Conservation (phyloP, 2,888 invertebrate genomes). For the Sinodicranocentrus sp. region DNA sequence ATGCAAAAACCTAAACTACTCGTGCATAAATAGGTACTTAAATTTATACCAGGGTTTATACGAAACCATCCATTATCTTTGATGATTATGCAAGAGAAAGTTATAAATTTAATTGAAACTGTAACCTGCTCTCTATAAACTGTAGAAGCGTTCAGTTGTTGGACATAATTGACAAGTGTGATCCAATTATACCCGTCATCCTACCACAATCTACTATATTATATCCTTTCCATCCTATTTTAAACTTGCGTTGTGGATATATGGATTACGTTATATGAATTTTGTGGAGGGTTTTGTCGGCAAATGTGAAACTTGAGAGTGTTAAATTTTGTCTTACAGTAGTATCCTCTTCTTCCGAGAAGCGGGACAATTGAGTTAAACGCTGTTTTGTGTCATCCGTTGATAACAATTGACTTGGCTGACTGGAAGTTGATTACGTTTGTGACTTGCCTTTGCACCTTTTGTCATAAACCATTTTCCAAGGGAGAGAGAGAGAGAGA, state of each 20-base stretch:
- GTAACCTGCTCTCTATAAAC: constrained; percentile 38
- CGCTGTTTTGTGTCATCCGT: constrained; percentile 14
- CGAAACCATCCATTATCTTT: neutral
- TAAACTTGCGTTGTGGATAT: no score
- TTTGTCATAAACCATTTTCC: constrained; percentile 50
- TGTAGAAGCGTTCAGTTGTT: constrained; percentile 21
- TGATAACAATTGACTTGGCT: constrained; percentile 30
- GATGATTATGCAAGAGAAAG: neutral
- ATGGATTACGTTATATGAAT: neutral
- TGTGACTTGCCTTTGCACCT: constrained; percentile 45
- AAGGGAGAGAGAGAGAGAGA: constrained; percentile 10
- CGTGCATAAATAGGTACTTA: no score
- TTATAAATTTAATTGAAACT: constrained; percentile 52
- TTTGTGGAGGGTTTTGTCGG: constrained; percentile 5
- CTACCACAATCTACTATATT: no score
- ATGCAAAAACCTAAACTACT: no score
- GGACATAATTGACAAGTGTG: constrained; percentile 55
- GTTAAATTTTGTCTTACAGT: no score
- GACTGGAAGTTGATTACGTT: constrained; percentile 50
- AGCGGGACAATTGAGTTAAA: constrained; percentile 40
- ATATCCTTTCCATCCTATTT: no score
- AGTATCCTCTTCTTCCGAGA: no score
- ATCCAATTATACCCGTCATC: constrained; percentile 61
- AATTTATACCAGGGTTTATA: no score
- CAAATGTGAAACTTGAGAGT: neutral